Evolutionary conservation across 1,140 invertebrate genomes (phyloP), one percentile per base, ranked within the genome.

Genomic region (Eufriesea mexicana): DNA sequence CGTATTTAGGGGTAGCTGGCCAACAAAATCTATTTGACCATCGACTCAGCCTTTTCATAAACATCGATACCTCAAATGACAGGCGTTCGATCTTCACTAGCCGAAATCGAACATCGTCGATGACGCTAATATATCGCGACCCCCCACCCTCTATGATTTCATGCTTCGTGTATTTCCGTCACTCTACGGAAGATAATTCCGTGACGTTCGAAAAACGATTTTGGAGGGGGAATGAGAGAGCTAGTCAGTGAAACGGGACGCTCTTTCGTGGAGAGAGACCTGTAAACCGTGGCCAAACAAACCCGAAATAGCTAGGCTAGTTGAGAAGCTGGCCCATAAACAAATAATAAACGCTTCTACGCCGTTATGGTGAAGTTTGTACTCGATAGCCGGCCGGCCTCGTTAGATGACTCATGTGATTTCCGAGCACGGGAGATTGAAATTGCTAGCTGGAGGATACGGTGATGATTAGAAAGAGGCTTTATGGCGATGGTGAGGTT

Each of bases 41-140:
- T 67, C 75, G 81, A 90, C 90, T 93, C 23, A 93, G 86, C 91
- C 86, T 62, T 79, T 87, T 85, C 79, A 90, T 89, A 89, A 93
- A 93, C 89, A 91, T 61, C 84, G 68, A 35, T 61, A 59, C 72
- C 79, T 57, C 20, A 28, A 47, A 47, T 68, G 51, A 79, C 25
- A n/a, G 55, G 57, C 23, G 35, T n/a, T 35, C 35, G 35, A 68
- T 42, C 66, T 25, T 12, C 0, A 57, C 18, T 10, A 0, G 14
- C n/a, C 35, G 20, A 54, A 9, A 55, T 70, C 47, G 12, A 51
- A 20, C 42, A 0, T 18, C 25, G 66, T n/a, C 66, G 25, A 49
- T 64, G 28, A 64, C 7, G 45, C 4, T 35, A 51, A 25, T 66
- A 42, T 14, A 42, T n/a, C 2, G 25, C 2, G 18, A 18, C 16